Evolutionary conservation across 2,888 invertebrate species (phyloP).

Genomic region (Autographa pulchrina): DNA sequence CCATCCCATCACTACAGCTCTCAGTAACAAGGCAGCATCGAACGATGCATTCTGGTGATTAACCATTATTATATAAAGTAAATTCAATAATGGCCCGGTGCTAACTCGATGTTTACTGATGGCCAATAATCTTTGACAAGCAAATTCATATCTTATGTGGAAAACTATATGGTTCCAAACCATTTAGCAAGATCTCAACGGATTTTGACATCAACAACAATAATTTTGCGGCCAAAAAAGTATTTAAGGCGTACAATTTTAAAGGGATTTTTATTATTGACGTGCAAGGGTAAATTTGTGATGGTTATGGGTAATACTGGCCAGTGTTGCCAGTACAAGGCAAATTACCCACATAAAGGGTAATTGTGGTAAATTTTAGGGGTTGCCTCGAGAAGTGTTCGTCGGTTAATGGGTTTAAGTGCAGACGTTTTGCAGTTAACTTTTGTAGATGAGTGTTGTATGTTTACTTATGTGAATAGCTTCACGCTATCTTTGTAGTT

Average conservation of each 20-base stretch:
- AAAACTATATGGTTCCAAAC: slow-evolving; percentile 62
- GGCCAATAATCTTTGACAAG: slow-evolving; percentile 49
- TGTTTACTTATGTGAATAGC: slow-evolving; percentile 54
- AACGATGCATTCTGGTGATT: slow-evolving; percentile 87
- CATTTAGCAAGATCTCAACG: slow-evolving; percentile 41
- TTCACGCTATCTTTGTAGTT: slow-evolving; percentile 41
- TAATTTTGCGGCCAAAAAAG: slow-evolving; percentile 50
- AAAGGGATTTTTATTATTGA: slow-evolving; percentile 37
- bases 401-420: slow-evolving; percentile 72
- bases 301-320: slow-evolving; percentile 71
- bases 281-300: slow-evolving; percentile 42
- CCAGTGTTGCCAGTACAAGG: slow-evolving; percentile 81
- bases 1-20: slow-evolving; percentile 67
- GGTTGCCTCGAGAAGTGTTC: slow-evolving; percentile 75
- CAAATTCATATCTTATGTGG: slow-evolving; percentile 61
- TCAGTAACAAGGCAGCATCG: slow-evolving; percentile 85
- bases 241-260: slow-evolving; percentile 44
- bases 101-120: slow-evolving; percentile 86
- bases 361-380: slow-evolving; percentile 83
- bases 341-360: slow-evolving; percentile 84
- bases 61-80: slow-evolving; percentile 89
- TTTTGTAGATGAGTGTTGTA: slow-evolving; percentile 57
- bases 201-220: slow-evolving; percentile 58
- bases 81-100: slow-evolving; percentile 88
- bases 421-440: slow-evolving; percentile 51